Evolutionary conservation across 2,888 invertebrate genomes (phyloP).

Genomic region (Neoascia interrupta): DNA sequence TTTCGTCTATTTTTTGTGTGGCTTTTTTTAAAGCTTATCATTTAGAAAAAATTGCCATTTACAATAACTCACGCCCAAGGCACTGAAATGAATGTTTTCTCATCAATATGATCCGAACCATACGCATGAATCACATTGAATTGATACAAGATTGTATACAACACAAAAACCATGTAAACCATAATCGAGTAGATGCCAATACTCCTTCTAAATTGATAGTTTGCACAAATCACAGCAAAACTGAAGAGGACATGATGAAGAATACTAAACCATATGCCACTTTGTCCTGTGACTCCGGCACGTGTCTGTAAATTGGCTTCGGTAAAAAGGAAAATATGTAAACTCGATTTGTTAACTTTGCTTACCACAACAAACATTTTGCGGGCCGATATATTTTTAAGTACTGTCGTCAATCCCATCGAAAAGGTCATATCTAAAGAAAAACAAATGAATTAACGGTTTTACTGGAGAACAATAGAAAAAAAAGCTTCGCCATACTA

Average conservation of each 20-base stretch:
- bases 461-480: no score
- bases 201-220: slow-evolving; percentile 45
- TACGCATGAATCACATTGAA: slow-evolving; percentile 56
- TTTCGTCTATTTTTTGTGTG: no score
- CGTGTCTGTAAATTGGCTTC: slow-evolving; percentile 30
- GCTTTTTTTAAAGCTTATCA: no score
- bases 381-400: slow-evolving; percentile 4
- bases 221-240: slow-evolving; percentile 18
- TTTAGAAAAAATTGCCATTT: no score
- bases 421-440: slow-evolving; percentile 45
- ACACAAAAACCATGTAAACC: slow-evolving; percentile 42
- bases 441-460: no score
- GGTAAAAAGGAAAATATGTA: no score
- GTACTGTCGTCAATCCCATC: slow-evolving; percentile 34
- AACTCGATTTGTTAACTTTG: no score
- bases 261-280: slow-evolving; percentile 27
- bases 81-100: slow-evolving; percentile 15
- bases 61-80: slow-evolving; percentile 28
- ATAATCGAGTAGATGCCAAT: slow-evolving; percentile 43
- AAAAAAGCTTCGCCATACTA: slow-evolving; percentile 10
- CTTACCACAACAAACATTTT: slow-evolving; percentile 9
- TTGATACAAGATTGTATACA: slow-evolving; percentile 36
- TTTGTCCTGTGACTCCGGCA: slow-evolving; percentile 27
- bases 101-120: slow-evolving; percentile 60
- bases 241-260: slow-evolving; percentile 35